Conservation (phyloP, 2,797 vertebrate species). For the Neosilurus mollespiculum region DNA sequence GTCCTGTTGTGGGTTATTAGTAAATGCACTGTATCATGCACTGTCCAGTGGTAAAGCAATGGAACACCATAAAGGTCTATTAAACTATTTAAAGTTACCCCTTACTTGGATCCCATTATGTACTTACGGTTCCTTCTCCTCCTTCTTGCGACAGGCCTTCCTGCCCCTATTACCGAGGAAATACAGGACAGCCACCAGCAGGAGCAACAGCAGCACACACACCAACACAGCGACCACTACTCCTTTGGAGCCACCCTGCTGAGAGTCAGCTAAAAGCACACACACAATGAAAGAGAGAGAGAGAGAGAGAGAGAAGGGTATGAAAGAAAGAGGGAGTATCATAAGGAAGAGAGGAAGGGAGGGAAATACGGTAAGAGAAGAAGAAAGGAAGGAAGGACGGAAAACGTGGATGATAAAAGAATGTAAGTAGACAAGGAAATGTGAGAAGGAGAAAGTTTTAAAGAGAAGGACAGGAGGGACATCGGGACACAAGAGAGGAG, state of each 20-base stretch:
- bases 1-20: too few species aligned
- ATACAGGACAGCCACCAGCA: conserved; percentile 83
- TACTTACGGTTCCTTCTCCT: conserved; percentile 76
- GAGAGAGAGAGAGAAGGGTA: conserved; percentile 29
- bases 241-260: conserved; percentile 78
- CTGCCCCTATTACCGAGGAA: conserved; percentile 83
- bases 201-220: conserved; percentile 84
- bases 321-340: neutral
- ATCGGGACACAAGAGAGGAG: neutral
- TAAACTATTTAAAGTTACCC: neutral
- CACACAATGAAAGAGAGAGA: neutral
- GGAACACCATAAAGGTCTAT: neutral
- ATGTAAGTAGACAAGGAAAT: neutral
- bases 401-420: neutral
- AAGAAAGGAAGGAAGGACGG: neutral
- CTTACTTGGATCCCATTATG: neutral
- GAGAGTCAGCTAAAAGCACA: conserved; percentile 63
- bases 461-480: conserved; percentile 10
- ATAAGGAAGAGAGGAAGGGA: neutral
- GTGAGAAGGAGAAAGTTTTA: neutral
- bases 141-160: conserved; percentile 73
- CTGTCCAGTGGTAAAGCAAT: neutral
- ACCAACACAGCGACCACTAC: conserved; percentile 87
- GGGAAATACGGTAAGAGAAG: conserved; percentile 32
- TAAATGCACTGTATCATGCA: neutral